Evolutionary conservation across 2,797 vertebrate genomes (phyloP), one percentile per base, ranked within the genome.

Genomic region (Podarcis lilfordi): DNA sequence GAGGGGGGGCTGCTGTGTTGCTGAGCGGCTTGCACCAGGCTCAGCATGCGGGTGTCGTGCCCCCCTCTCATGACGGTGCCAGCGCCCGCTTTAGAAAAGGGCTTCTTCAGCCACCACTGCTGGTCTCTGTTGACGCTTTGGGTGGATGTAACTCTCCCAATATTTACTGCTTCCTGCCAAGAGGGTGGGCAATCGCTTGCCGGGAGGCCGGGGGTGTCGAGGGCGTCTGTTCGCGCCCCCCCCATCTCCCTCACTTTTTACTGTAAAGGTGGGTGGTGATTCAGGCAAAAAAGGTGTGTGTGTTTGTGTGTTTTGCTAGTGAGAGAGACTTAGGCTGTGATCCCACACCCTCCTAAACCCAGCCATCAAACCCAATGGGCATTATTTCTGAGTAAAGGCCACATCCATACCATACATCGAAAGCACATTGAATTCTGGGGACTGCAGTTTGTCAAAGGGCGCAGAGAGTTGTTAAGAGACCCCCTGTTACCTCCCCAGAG

Each of bases 131-230:
- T 93, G 4, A 50, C 29, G 92, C 93, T 96, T 93, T 88, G 94
- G 90, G 95, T 94, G 93, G 88, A 95, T 64, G 94, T 93, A 92
- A 94, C 96, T 97, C 96, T 97, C 97, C 95, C 72, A 96, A 96
- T 96, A 93, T 68, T 91, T 88, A 91, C 92, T 32, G 90, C 89
- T 93, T 95, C 95, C 92, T 91, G 95, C 93, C 89, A 89, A 93
- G 77, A 89, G 91, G 92, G 87, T 66, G 27, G 29, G 89, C 79
- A 84, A 89, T 90, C 35, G 92, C 88, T 0, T 0, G 91, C 88
- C 89, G 86, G 85, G 13, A 27, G 0, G 0, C 86, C 85, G 88
- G 84, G 81, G 95, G 88, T 78, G 91, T 76, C 45, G 61, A 75
- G 89, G 89, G 90, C 17, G 21, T 64, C 61, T 23, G 21, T 64